phyloP scores from a whole-genome alignment of 2,888 invertebrate species.

The Schizotus pectinicornis region DNA sequence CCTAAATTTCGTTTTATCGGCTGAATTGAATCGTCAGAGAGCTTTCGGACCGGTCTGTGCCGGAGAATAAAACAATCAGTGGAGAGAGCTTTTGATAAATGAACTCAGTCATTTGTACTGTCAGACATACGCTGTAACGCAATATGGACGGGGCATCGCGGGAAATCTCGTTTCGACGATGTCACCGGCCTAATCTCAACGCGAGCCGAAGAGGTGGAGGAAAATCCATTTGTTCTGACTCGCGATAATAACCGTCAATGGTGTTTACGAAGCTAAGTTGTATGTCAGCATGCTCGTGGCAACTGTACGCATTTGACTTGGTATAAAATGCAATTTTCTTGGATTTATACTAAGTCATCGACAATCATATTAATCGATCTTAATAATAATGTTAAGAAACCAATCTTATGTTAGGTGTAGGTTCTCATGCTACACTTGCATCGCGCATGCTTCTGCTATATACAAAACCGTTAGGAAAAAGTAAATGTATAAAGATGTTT shows the following conservation, averaged over 20 bases:
- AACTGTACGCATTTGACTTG: conserved; percentile 50
- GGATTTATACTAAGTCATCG: conserved; percentile 55
- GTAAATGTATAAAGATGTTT: conserved; percentile 16
- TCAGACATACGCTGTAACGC: conserved; percentile 31
- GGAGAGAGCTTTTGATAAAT: conserved; percentile 37
- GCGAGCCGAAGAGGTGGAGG: neutral
- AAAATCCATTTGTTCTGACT: neutral
- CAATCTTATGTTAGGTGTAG: conserved; percentile 56
- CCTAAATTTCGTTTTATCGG: conserved; percentile 19
- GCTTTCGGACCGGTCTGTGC: conserved; percentile 37
- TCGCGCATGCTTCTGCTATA: conserved; percentile 43
- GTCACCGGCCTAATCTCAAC: conserved; percentile 25
- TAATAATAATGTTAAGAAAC: conserved; percentile 41
- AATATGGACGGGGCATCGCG: conserved; percentile 37
- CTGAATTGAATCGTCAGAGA: conserved; percentile 24
- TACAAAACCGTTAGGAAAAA: conserved; percentile 20
- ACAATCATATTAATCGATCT: conserved; percentile 54
- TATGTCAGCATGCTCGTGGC: conserved; percentile 45
- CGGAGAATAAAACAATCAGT: conserved; percentile 42
- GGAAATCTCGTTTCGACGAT: conserved; percentile 28
- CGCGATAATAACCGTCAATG: too few relatives aligned
- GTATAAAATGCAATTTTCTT: conserved; percentile 45
- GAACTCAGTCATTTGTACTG: conserved; percentile 41
- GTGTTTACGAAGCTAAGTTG: conserved; percentile 7
- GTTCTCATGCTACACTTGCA: conserved; percentile 44